phyloP scores from a whole-genome alignment of 2,888 invertebrate genomes.

The Pegoplata infirma region DNA sequence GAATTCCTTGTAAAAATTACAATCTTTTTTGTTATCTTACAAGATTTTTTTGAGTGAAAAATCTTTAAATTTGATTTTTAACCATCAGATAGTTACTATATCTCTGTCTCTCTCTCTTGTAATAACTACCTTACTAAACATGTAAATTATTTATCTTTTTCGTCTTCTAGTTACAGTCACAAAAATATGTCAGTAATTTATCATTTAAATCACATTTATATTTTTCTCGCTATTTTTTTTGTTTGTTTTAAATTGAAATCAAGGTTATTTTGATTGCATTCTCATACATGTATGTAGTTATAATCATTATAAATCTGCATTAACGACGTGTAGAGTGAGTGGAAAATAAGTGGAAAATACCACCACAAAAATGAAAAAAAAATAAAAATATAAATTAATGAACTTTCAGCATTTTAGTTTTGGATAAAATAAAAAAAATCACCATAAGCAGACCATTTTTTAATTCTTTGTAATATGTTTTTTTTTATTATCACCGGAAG shows the following conservation, averaged over 20 bases:
- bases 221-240: slow-evolving; percentile 9
- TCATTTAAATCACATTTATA: slow-evolving; percentile 47
- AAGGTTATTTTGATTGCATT: slow-evolving; percentile 61
- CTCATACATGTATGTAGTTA: background rate
- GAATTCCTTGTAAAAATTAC: too few species aligned
- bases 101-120: too few species aligned
- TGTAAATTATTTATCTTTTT: slow-evolving; percentile 31
- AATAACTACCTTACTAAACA: too few species aligned
- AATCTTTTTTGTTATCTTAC: too few species aligned
- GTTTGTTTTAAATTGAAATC: slow-evolving; percentile 48
- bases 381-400: slow-evolving; percentile 33
- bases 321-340: slow-evolving; percentile 25
- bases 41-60: too few species aligned
- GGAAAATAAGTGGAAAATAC: background rate
- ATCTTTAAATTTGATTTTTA: too few species aligned
- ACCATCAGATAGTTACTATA: too few species aligned
- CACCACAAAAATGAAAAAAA: slow-evolving; percentile 10
- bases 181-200: slow-evolving; percentile 51
- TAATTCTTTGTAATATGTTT: background rate
- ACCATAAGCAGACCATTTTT: slow-evolving; percentile 27
- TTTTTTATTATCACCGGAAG: slow-evolving; percentile 67
- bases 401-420: slow-evolving; percentile 23
- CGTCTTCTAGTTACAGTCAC: slow-evolving; percentile 29
- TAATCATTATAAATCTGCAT: slow-evolving; percentile 38
- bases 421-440: slow-evolving; percentile 7